Evolutionary conservation across 1,140 invertebrate genomes (phyloP).

Genomic region (Dendrolimus kikuchii): DNA sequence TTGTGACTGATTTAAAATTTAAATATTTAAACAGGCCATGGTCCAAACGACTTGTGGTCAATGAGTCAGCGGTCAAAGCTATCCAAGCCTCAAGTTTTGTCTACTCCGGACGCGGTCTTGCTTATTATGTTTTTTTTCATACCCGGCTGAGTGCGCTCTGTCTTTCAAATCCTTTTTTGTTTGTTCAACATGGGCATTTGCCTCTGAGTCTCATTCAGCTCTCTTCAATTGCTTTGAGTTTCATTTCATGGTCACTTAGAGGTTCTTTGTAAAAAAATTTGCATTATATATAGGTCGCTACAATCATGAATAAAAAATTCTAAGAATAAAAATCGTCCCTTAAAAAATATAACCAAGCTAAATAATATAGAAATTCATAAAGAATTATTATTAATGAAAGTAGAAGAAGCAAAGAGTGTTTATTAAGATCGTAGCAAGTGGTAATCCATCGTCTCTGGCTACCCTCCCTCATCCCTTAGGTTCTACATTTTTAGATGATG

Average conservation of each 20-base stretch:
- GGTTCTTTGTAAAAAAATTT: background rate
- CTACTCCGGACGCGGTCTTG: slow-evolving; percentile 49
- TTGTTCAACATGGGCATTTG: slow-evolving; percentile 52
- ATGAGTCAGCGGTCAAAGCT: slow-evolving; percentile 53
- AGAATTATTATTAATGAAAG: no score
- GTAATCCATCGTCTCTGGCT: no score
- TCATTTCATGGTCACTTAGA: slow-evolving; percentile 17
- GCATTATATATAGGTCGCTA: no score
- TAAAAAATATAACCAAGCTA: no score
- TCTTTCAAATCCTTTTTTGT: slow-evolving; percentile 59
- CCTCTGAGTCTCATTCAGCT: slow-evolving; percentile 26
- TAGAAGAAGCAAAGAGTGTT: no score
- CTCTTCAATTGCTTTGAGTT: slow-evolving; percentile 15
- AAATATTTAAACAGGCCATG: slow-evolving; percentile 3
- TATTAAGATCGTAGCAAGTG: no score
- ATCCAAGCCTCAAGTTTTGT: slow-evolving; percentile 39
- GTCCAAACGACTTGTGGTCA: slow-evolving; percentile 17
- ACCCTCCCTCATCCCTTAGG: no score
- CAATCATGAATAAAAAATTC: no score
- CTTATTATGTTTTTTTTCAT: slow-evolving; percentile 48
- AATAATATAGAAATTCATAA: no score
- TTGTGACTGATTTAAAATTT: slow-evolving; percentile 1
- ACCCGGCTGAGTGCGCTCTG: slow-evolving; percentile 50
- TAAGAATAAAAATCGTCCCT: no score
- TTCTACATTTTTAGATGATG: no score